phyloP scores from a whole-genome alignment of 2,888 invertebrate genomes.

The Caenorhabditis angaria region DNA sequence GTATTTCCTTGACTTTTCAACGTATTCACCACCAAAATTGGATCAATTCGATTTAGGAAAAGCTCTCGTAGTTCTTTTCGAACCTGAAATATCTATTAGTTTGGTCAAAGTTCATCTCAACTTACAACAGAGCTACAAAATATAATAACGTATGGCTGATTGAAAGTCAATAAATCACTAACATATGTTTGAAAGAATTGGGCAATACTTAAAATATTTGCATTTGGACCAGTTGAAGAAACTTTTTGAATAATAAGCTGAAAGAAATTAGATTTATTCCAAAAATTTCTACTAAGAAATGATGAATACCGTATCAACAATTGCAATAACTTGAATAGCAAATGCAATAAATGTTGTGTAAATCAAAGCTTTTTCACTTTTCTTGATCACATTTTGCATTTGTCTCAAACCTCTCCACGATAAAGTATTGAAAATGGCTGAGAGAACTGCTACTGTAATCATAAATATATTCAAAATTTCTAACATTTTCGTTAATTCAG shows the following conservation, averaged over 20 bases:
- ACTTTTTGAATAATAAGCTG: not conserved
- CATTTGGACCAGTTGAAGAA: not conserved
- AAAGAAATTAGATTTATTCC: not conserved
- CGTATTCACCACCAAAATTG: too few relatives aligned
- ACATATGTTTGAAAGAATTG: not conserved
- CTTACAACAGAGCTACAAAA: not conserved
- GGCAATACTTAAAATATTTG: not conserved
- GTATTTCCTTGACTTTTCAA: too few relatives aligned
- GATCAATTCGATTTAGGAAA: too few relatives aligned
- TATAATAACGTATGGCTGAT: not conserved
- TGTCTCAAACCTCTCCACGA: not conserved
- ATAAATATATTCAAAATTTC: not conserved
- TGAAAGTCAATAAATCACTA: not conserved
- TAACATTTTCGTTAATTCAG: not conserved
- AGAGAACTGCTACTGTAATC: not conserved
- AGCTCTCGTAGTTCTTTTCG: not conserved
- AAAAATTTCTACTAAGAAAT: too few relatives aligned
- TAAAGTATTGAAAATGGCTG: not conserved
- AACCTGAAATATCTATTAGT: not conserved
- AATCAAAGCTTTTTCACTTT: not conserved
- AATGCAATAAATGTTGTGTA: not conserved
- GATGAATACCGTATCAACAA: not conserved
- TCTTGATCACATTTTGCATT: not conserved
- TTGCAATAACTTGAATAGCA: not conserved
- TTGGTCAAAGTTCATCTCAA: not conserved